Evolutionary conservation across 2,797 vertebrate species (phyloP).

Genomic region (Myotis findleyi): DNA sequence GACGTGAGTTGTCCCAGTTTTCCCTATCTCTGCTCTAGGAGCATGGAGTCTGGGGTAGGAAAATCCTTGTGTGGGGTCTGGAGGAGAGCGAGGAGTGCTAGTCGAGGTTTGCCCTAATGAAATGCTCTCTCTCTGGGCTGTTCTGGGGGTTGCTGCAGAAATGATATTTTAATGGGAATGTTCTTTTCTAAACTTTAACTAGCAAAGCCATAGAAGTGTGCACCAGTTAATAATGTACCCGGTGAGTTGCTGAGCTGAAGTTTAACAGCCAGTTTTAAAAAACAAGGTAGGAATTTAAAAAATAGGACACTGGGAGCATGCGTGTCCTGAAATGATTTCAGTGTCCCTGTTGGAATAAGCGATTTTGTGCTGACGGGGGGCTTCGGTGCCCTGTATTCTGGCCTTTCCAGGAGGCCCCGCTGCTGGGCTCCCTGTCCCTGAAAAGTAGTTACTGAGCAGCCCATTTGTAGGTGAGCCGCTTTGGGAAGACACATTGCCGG

Average conservation of each 20-base stretch:
- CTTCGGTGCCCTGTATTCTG: background rate
- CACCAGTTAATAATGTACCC: slow-evolving; percentile 71
- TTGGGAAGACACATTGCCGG: background rate
- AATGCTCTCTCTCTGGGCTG: background rate
- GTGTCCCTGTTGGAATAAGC: slow-evolving; percentile 2
- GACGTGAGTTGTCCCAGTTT: background rate
- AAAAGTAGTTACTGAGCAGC: background rate
- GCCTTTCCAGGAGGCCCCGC: slow-evolving; percentile 13
- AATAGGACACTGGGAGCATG: slow-evolving; percentile 33
- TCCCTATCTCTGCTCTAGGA: background rate
- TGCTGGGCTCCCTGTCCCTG: background rate
- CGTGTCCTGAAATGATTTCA: slow-evolving; percentile 33
- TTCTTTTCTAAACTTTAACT: slow-evolving; percentile 70
- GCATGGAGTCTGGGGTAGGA: background rate
- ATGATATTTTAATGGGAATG: slow-evolving; percentile 61
- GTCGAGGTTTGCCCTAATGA: background rate
- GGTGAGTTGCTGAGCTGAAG: slow-evolving; percentile 58
- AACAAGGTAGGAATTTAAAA: slow-evolving; percentile 57
- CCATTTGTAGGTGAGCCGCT: background rate
- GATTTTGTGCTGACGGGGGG: slow-evolving; percentile 28
- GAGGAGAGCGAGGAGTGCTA: background rate
- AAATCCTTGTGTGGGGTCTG: background rate
- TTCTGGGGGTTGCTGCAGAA: slow-evolving; percentile 16
- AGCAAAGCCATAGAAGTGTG: slow-evolving; percentile 46
- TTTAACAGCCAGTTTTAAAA: slow-evolving; percentile 67